These are phyloP conservation scores for Mugil cephalus DNA, from an alignment of 2,113 vertebrate genomes.

Conservation along the genomic window DNA sequence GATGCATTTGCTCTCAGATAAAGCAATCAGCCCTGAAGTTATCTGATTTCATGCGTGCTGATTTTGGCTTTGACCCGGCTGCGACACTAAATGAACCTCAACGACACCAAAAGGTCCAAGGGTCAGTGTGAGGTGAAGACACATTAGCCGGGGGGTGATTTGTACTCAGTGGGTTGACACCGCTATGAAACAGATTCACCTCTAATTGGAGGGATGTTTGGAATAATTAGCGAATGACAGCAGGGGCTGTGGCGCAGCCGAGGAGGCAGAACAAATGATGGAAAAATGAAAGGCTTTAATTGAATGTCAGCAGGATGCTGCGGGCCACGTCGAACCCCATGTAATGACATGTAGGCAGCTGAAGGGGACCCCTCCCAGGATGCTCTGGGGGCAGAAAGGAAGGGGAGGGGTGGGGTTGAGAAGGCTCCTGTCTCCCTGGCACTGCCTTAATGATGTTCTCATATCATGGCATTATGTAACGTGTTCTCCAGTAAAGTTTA, in stretches of 20 bases:
- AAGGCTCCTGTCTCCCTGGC: slow-evolving; percentile 47
- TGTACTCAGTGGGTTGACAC: background rate
- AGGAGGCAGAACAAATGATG: slow-evolving; percentile 52
- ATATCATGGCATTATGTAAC: slow-evolving; percentile 69
- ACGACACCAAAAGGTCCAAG: background rate
- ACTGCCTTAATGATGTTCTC: slow-evolving; percentile 71
- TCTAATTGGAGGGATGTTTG: slow-evolving; percentile 51
- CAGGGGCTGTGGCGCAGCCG: slow-evolving; percentile 47
- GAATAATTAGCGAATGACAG: slow-evolving; percentile 70
- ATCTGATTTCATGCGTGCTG: background rate
- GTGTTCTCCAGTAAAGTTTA: slow-evolving; percentile 55
- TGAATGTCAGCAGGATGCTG: slow-evolving; percentile 75
- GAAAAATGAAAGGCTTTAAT: slow-evolving; percentile 70
- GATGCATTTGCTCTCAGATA: too few relatives aligned
- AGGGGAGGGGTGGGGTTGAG: slow-evolving; percentile 6
- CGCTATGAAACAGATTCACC: slow-evolving; percentile 47
- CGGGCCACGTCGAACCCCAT: slow-evolving; percentile 55
- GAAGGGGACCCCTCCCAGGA: slow-evolving; percentile 66
- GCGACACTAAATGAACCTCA: background rate
- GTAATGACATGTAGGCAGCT: slow-evolving; percentile 68
- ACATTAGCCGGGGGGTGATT: slow-evolving; percentile 30
- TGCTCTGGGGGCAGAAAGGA: slow-evolving; percentile 38
- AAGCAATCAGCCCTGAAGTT: too few relatives aligned
- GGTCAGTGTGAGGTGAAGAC: slow-evolving; percentile 10
- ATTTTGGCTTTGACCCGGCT: slow-evolving; percentile 19